Base-by-base conservation (phyloP, 53 echinoderm and acorn worm genomes). In the Paelopatides confundens region DNA sequence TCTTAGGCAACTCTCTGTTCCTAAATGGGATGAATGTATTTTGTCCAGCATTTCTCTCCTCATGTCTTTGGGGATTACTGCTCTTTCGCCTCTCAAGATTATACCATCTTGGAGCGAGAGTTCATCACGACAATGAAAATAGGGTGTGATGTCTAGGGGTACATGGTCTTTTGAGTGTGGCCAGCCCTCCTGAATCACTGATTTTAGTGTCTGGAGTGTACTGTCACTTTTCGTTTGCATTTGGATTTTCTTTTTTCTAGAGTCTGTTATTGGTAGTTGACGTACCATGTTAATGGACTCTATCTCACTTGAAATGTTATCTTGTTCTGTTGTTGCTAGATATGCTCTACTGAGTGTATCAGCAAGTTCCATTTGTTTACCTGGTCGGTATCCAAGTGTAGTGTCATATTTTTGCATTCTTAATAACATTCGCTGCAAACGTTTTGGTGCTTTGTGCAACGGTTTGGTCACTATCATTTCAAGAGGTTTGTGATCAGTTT, bases 1-100 rank as follows among this genome's bases (percentile, higher is more conserved):
- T 33, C 86, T 18, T 5, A 82, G 58, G 48, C 89, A 93, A 29
- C 83, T 71, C 24, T 81, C 67, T 38, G 71, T 78, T 64, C 88
- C 85, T 0, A 88, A 29, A 33, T 89, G n/a, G n/a, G n/a, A n/a
- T n/a, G n/a, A n/a, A n/a, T n/a, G n/a, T n/a, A n/a, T n/a, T n/a
- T n/a, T n/a, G 89, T 69, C 24, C 5, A 81, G 36, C 87, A 93
- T 93, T 32, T 90, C 84, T 58, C 2, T 71, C n/a, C 84, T 36
- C 5, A 87, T 39, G 26, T 32, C 17, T 52, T 69, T 74, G 32
- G 90, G 87, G 34, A n/a, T 43, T 11, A 90, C 15, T 15, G 85
- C 82, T 48, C 84, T 53, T 66, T 93, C 90, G 18, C 90, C 90
- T 50, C 69, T 38, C 29, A 86, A 69, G 18, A 93, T 46, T 7